Base-by-base conservation (phyloP, 1,140 invertebrate species). In the Danaus plexippus region DNA sequence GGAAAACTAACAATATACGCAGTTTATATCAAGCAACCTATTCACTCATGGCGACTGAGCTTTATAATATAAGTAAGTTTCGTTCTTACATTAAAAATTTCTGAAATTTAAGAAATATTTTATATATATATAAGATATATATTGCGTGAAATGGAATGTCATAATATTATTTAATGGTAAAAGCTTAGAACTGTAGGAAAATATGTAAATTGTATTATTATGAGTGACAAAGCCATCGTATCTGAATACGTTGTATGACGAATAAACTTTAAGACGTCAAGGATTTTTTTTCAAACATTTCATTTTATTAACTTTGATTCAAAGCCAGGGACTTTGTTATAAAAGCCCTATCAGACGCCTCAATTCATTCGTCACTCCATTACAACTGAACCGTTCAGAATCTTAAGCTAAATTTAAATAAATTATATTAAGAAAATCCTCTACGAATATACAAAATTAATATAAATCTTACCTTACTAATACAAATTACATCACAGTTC, bases 401-500 rank as follows among this genome's bases (percentile, higher is more conserved):
- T 66, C 78, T 77, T 84, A 75, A 61, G 54, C 71, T 82, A 83
- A 44, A 62, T 73, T 72, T 82, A 82, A 83, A 87, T 87, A 83
- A 85, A 78, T 81, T 80, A 85, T 82, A 80, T 82, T 82, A 83
- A 75, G 75, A 78, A 78, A 79, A 78, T 73, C 68, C 68, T 82
- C 77, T 82, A 85, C 77, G 78, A 85, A 87, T 87, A 85, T 87
- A 87, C 84, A 87, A 85, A 87, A 85, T 87, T 73, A 84, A 85
- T 84, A 85, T 77, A 85, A 83, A 79, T 59, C 80, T 87, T 85
- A 87, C 61, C 57, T 66, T 82, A 82, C 77, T 85, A 85, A 85
- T 87, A 85, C 81, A 69, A 87, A 82, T 82, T 84, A 87, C 84
- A 87, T 87, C 84, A 87, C 84, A 87, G 84, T 87, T 87, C 79